Evolutionary conservation across 2,888 invertebrate species (phyloP), one percentile per base, ranked within the genome.

Genomic region (Rhaphigaster nebulosa): DNA sequence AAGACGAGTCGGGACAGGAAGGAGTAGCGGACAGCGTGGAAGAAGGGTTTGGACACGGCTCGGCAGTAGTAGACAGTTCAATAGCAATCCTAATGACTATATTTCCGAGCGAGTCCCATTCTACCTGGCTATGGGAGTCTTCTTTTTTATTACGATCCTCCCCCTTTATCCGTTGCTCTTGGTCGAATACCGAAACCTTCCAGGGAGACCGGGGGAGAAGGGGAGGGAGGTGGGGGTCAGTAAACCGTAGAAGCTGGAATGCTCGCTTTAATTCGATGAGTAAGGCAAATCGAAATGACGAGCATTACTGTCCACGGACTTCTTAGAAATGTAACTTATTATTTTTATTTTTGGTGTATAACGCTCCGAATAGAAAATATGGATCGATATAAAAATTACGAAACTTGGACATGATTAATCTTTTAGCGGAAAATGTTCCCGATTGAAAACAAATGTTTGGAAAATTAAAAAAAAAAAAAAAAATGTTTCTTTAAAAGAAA

Each of bases 21-120:
- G 70, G 15, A 84, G 84, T 15, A 84, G 26, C 26, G 84, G 84
- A 15, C 26, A 41, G 84, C 84, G 84, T 84, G 84, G 41, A 26
- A 4, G 84, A 84, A 41, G 13, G 45, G 84, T 50, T 84, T 84
- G 84, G 84, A 45, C 84, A 84, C 84, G 84, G 45, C 45, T n/a
- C n/a, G 26, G 15, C n/a, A 84, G 15, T 80, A 23, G 45, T 13
- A 45, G 84, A 84, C 84, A 84, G 84, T 84, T 84, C 84, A 84
- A 84, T 84, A 84, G 45, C 84, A 45, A 45, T n/a, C 84, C 45
- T 84, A 84, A 84, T 84, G 84, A 84, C 84, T 84, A 84, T 84
- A 84, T 84, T 84, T 84, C 84, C 84, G 84, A 45, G 45, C 10
- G 12, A 0, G 10, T n/a, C 45, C 38, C 38, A 76, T 8, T 20